Conservation (phyloP, 2,888 invertebrate species). For the Hydrotaea diabolus region DNA sequence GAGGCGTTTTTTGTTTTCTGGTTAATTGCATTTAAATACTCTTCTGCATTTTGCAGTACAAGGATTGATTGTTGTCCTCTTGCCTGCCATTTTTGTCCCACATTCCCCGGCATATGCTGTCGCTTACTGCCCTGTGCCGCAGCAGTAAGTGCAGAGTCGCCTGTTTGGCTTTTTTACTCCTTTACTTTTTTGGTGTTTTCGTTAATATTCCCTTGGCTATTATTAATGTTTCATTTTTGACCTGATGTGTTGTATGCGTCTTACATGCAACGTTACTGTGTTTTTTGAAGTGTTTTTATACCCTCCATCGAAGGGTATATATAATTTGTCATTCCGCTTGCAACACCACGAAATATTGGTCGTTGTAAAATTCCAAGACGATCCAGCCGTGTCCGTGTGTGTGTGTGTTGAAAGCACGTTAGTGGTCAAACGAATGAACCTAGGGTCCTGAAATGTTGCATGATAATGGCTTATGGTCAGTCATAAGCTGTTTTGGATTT, state of each 20-base stretch:
- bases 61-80: background rate
- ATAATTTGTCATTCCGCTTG: too few relatives aligned
- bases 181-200: too few relatives aligned
- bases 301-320: too few relatives aligned
- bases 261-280: background rate
- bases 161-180: background rate
- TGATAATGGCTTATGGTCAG: too few relatives aligned
- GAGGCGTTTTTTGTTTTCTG: constrained; percentile 11
- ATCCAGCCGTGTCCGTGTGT: too few relatives aligned
- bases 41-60: background rate
- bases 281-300: constrained; percentile 24
- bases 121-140: background rate
- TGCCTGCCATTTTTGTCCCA: background rate
- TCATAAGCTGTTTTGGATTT: too few relatives aligned
- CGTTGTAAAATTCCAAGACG: too few relatives aligned
- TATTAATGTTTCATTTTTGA: background rate
- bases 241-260: background rate
- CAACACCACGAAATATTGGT: too few relatives aligned
- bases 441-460: too few relatives aligned
- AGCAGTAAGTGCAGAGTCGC: background rate
- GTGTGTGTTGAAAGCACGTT: too few relatives aligned
- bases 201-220: constrained; percentile 14
- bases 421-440: too few relatives aligned
- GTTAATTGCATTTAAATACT: constrained; percentile 32
- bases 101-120: background rate